Evolutionary conservation across 2,797 vertebrate species (phyloP), one percentile per base, ranked within the genome.

Genomic region (Rallus crepitans): DNA sequence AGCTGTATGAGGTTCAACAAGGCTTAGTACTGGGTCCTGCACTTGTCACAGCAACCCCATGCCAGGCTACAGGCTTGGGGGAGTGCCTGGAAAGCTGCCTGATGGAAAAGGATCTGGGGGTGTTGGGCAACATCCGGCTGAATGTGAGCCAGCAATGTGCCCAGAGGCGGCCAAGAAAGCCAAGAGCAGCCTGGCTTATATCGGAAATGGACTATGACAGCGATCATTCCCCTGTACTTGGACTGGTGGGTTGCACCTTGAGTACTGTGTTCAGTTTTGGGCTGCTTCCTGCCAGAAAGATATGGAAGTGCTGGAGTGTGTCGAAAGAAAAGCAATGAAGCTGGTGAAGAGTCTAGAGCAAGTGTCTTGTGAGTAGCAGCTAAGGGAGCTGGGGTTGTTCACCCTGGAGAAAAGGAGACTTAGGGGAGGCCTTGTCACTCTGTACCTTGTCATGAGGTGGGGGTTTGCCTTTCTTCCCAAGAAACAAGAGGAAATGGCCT

Each of bases 401-500:
- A 42, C 24, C 2, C 31, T 79, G 33, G 23, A 64, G 39, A 31
- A 69, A 2, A 89, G 40, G 25, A 82, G 5, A 2, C 48, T 79
- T 1, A 4, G 19, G 42, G 24, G 2, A 61, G 3, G 11, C 15
- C 8, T 39, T 24, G 5, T 4, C 0, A 0, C 8, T 25, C 45
- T 76, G 15, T 19, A 33, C 20, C 76, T 4, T 52, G 28, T 31
- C 55, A 33, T 0, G 4, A 55, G 18, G 12, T 45, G 19, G 13
- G 9, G 4, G 30, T 47, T 0, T 4, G 14, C 76, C 14, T 48
- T 31, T 76, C 19, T 2, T 42, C 37, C 19, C 6, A 35, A 5
- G 3, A 23, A 39, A 42, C 31, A 11, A 25, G 66, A 52, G 5
- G 19, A 47, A 53, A 39, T 2, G 3, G 24, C 52, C 27, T 53